A percentile compares a stretch with the other conserved stretches of the same genome.
Conservation (phyloP, 2,797 vertebrate species). For the Sebastes oblongus region DNA sequence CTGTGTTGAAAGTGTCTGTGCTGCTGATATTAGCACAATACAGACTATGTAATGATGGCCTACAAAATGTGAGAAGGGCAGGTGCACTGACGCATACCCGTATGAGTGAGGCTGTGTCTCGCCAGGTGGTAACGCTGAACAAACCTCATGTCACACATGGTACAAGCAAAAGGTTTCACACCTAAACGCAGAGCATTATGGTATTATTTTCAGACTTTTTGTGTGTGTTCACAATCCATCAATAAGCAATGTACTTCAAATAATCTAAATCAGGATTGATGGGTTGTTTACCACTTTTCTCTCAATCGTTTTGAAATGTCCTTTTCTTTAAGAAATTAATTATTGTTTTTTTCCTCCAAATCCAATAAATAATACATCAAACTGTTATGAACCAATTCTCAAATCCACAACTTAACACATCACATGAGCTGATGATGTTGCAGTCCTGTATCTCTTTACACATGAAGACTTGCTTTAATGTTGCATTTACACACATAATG, state of each 20-base stretch:
- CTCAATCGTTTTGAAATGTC: constrained; percentile 1
- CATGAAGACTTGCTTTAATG: constrained; percentile 6
- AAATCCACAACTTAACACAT: constrained; percentile 79
- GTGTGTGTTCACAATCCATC: constrained; percentile 73
- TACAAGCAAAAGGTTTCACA: constrained; percentile 92
- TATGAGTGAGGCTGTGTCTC: constrained; percentile 93
- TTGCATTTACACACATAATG: constrained; percentile 26
- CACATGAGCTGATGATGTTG: constrained; percentile 82
- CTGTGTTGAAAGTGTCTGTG: background rate
- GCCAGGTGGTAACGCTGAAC: constrained; percentile 96
- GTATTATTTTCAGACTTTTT: constrained; percentile 65
- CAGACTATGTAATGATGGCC: constrained; percentile 5
- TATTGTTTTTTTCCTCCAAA: constrained; percentile 9
- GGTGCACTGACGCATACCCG: constrained; percentile 77
- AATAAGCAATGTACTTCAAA: constrained; percentile 42
- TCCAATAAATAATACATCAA: constrained; percentile 38
- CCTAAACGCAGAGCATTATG: constrained; percentile 84
- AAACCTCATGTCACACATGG: constrained; percentile 94
- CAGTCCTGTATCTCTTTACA: constrained; percentile 43
- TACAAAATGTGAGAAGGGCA: constrained; percentile 50
- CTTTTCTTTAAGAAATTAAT: background rate
- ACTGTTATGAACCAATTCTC: constrained; percentile 55
- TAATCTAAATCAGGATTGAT: constrained; percentile 66
- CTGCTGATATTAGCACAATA: constrained; percentile 3
- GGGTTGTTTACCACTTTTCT: constrained; percentile 73